Evolutionary conservation across 92 coral and sea anemone genomes (phyloP).

Genomic region (Scolanthus callimorphus): DNA sequence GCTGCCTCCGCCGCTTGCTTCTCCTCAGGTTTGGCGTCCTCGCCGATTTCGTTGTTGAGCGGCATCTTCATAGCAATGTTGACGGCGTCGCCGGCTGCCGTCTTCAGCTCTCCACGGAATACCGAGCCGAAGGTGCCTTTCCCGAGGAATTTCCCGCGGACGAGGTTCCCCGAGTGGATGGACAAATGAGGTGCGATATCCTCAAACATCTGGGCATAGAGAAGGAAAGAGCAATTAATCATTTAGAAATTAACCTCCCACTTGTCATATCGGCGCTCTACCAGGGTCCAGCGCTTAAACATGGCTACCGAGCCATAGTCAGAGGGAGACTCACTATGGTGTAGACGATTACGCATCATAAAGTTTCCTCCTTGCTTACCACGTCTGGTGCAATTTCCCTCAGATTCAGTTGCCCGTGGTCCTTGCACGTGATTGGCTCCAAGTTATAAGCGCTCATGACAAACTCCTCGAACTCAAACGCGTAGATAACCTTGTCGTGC

Average conservation of each 20-base stretch:
- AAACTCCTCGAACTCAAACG: slow-evolving; percentile 96
- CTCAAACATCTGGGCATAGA: slow-evolving; percentile 81
- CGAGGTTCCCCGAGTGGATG: slow-evolving; percentile 61
- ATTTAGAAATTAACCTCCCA: too few relatives aligned
- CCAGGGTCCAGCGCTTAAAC: too few relatives aligned
- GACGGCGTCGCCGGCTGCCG: slow-evolving; percentile 51
- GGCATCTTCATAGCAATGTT: slow-evolving; percentile 98
- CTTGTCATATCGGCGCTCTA: too few relatives aligned
- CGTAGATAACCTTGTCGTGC: slow-evolving; percentile 61
- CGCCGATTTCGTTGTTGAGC: slow-evolving; percentile 88
- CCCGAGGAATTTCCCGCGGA: slow-evolving; percentile 83
- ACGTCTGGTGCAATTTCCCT: slow-evolving; percentile 93
- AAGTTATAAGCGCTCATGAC: slow-evolving; percentile 70
- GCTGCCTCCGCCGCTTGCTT: slow-evolving; percentile 91
- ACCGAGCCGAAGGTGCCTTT: slow-evolving; percentile 98
- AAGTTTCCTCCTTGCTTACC: slow-evolving; percentile 63
- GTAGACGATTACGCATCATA: too few relatives aligned
- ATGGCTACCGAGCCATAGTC: too few relatives aligned
- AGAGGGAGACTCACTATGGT: too few relatives aligned
- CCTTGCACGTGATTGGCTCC: slow-evolving; percentile 60
- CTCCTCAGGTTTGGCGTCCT: slow-evolving; percentile 85
- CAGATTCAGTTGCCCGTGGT: slow-evolving; percentile 77
- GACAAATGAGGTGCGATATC: slow-evolving; percentile 92
- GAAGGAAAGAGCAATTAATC: neutral
- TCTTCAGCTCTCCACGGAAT: slow-evolving; percentile 88